Base-by-base conservation (phyloP, 2,888 invertebrate genomes). In the Nemotelus pantherinus region DNA sequence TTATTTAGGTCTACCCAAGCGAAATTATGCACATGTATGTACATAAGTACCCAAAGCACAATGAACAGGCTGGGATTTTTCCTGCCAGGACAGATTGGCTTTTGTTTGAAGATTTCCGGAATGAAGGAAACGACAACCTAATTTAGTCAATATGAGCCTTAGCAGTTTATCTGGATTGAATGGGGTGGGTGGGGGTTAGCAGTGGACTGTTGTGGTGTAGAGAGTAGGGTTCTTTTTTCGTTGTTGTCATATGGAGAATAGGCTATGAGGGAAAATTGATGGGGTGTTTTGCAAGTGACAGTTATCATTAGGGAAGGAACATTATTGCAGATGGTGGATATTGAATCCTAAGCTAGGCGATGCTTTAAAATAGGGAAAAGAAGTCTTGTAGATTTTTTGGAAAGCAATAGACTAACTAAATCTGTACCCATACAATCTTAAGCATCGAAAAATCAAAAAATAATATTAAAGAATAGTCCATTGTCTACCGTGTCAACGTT, bases 111-210 rank as follows among this genome's bases (percentile, higher is more conserved):
- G 10, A 41, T 5, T 43, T 43, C 39, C 4, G 39, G 43, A 63
- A 63, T 63, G 9, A 43, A 63, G 63, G 7, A 63, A 63, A 63
- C 25, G 25, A 25, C 63, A 43, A 63, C 43, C 63, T 63, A 63
- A 63, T 63, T 63, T 63, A 63, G 63, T 63, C 43, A 63, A 63
- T 43, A 63, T 41, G 63, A 39, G 4, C 10, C 39, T 39, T 63
- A 7, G 41, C 43, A 7, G 4, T 63, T 63, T 41, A 25, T 63
- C 63, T 41, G 25, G 3, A 57, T 10, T 57, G n/a, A 57, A 10
- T 57, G 5, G 57, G 57, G 9, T 4, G 57, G 57, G 57, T 4
- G 10, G n/a, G 2, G 25, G 63, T 63, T 43, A 63, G 25, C 25
- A 63, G 43, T 3, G 63, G 6, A 63, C 7, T 43, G 41, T 39